Conservation (phyloP, 2,113 vertebrate species). For the Pteruthius melanotis region DNA sequence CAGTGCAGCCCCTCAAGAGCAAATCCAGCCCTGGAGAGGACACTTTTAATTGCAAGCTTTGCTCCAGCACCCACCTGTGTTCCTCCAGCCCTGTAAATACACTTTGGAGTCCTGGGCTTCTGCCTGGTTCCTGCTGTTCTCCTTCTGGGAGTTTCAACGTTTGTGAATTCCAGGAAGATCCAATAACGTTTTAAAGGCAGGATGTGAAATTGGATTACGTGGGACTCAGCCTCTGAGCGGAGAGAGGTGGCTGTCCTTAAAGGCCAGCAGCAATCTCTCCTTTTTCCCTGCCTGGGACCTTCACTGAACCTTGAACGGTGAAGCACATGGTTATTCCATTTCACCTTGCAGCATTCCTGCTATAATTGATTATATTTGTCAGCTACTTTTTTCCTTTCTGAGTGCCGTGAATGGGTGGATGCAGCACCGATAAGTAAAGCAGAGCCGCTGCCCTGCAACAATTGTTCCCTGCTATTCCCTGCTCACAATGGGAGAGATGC, state of each 20-base stretch:
- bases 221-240: neutral
- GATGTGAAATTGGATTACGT: slow-evolving; percentile 52
- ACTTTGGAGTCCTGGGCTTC: neutral
- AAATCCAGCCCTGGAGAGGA: neutral
- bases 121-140: neutral
- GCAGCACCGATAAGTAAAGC: neutral
- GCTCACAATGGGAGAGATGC: neutral
- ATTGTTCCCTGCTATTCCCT: neutral
- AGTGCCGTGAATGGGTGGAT: neutral
- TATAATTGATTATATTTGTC: slow-evolving; percentile 47
- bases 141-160: neutral
- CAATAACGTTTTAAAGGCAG: slow-evolving; percentile 25
- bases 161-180: slow-evolving; percentile 19
- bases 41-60: neutral
- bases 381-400: neutral
- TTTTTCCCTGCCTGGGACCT: slow-evolving; percentile 6
- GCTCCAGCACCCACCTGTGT: neutral
- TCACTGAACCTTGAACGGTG: slow-evolving; percentile 3
- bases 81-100: neutral
- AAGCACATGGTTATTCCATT: slow-evolving; percentile 18
- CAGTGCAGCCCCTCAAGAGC: neutral
- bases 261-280: neutral
- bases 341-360: slow-evolving; percentile 24
- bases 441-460: neutral
- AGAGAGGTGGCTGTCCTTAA: neutral